phyloP scores from a whole-genome alignment of 2,113 vertebrate species.

The Cichladusa arquata region DNA sequence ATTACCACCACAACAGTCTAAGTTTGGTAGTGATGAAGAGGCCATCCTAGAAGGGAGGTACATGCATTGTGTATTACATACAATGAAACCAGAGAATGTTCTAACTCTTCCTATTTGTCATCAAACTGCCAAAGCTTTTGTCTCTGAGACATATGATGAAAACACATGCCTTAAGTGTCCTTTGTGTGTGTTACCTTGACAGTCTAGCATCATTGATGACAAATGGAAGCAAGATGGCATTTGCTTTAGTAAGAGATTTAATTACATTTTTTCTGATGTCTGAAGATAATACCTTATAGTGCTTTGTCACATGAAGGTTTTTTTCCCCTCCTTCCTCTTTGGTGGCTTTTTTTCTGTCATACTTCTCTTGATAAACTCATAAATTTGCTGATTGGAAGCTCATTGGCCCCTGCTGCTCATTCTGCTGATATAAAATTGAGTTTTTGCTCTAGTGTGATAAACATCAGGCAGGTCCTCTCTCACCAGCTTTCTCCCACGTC shows the following conservation, averaged over 20 bases:
- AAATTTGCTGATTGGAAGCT: not conserved
- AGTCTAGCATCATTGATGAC: not conserved
- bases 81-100: not conserved
- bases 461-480: not conserved
- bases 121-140: not conserved
- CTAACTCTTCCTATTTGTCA: not conserved
- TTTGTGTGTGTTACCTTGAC: not conserved
- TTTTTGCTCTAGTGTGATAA: not conserved
- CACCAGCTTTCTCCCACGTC: not conserved
- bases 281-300: not conserved
- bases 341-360: not conserved
- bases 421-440: not conserved
- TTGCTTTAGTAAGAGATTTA: not conserved
- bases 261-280: not conserved
- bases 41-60: not conserved
- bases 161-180: not conserved
- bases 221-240: not conserved
- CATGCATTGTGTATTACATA: fast-evolving
- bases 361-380: not conserved
- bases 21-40: not conserved
- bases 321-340: not conserved
- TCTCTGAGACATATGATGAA: not conserved
- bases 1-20: not conserved
- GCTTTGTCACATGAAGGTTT: not conserved
- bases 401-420: not conserved